Conservation (phyloP, 2,113 vertebrate species). For the Cochlearius cochlearius region DNA sequence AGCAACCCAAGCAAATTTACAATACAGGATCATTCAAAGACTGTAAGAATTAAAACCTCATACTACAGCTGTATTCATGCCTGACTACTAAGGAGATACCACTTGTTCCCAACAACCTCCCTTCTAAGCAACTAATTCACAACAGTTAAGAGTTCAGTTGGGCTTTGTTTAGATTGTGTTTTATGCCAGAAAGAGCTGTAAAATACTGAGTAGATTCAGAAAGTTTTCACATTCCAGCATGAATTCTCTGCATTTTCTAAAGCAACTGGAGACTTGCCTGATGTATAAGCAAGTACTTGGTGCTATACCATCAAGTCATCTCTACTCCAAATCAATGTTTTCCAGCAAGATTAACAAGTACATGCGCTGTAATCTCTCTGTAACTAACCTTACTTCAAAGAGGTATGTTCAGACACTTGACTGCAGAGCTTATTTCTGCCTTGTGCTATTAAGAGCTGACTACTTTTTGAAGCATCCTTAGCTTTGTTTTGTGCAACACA, state of each 20-base stretch:
- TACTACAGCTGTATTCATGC: not conserved
- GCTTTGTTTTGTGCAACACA: not conserved
- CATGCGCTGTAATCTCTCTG: rapidly evolving
- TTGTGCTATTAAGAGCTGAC: not conserved
- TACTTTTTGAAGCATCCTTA: not conserved
- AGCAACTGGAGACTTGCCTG: not conserved
- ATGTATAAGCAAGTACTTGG: not conserved
- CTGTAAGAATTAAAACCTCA: not conserved
- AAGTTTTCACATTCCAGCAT: not conserved
- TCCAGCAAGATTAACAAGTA: not conserved
- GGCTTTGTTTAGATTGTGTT: not conserved
- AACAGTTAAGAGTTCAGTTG: not conserved
- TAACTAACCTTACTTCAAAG: not conserved
- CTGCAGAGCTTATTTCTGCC: not conserved
- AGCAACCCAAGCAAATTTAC: not conserved
- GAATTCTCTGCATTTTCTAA: not conserved
- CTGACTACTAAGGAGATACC: not conserved
- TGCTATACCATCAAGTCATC: not conserved
- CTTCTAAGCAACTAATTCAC: too few species aligned
- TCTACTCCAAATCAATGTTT: not conserved
- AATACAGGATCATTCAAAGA: not conserved
- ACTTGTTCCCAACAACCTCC: not conserved
- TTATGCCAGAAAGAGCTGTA: not conserved
- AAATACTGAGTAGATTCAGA: not conserved
- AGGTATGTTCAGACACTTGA: not conserved